These are phyloP conservation scores for Cossypha niveicapilla DNA, from an alignment of 2,797 vertebrate genomes.

Conservation along the genomic window DNA sequence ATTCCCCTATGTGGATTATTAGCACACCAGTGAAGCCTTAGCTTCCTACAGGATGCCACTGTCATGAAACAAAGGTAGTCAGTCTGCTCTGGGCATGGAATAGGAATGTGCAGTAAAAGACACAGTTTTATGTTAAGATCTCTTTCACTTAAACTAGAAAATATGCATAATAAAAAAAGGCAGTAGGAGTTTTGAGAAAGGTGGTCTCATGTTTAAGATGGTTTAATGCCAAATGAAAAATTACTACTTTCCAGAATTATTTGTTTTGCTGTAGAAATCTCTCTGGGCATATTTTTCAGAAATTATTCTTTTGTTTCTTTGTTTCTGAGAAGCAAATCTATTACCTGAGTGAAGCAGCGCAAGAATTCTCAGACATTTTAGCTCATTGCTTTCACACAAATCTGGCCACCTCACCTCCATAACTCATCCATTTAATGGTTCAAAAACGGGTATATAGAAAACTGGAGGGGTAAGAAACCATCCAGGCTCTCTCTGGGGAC, in stretches of 20 bases:
- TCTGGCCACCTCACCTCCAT: not conserved
- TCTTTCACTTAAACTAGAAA: not conserved
- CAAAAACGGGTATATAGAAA: not conserved
- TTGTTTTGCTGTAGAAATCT: not conserved
- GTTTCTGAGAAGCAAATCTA: not conserved
- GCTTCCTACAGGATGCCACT: not conserved
- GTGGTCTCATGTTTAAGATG: not conserved
- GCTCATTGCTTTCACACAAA: not conserved
- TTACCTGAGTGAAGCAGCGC: not conserved
- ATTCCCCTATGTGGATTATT: not conserved
- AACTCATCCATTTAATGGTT: not conserved
- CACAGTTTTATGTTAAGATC: not conserved
- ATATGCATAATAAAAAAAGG: not conserved
- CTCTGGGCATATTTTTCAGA: not conserved
- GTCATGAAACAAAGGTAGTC: not conserved
- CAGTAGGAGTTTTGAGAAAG: not conserved
- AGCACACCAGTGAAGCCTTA: not conserved
- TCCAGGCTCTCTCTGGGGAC: not conserved
- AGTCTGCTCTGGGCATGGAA: not conserved
- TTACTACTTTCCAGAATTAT: not conserved
- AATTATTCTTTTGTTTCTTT: not conserved
- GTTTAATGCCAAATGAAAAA: not conserved
- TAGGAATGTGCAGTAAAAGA: not conserved
- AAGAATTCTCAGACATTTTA: not conserved
- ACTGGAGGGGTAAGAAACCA: not conserved